A percentile compares a stretch with the other conserved stretches of the same genome.
phyloP scores from a whole-genome alignment of 2,113 vertebrate genomes.

The Cyanoramphus novaezelandiae region DNA sequence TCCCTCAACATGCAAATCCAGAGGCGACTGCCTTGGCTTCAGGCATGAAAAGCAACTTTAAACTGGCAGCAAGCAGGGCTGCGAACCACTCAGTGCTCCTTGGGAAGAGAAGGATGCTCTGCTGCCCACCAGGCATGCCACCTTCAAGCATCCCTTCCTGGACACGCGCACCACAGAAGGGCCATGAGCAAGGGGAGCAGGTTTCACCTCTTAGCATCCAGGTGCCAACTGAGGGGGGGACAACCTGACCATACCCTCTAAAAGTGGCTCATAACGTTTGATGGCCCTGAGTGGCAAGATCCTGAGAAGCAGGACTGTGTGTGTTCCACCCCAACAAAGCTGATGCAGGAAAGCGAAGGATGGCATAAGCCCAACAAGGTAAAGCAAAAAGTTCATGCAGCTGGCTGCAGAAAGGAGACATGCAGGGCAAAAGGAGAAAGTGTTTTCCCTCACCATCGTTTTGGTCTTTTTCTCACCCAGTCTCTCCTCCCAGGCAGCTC shows the following conservation, averaged over 20 bases:
- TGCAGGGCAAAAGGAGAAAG: not conserved
- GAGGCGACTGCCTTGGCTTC: not conserved
- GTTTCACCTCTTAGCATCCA: not conserved
- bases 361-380: accelerated
- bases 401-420: not conserved
- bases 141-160: not conserved
- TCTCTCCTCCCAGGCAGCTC: not conserved
- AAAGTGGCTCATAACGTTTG: not conserved
- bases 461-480: not conserved
- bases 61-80: not conserved
- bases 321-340: not conserved
- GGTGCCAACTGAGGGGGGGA: accelerated
- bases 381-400: not conserved
- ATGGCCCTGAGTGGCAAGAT: not conserved
- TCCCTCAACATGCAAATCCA: not conserved
- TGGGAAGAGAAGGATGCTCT: not conserved
- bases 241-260: not conserved
- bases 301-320: not conserved
- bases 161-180: accelerated
- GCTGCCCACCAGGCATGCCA: not conserved
- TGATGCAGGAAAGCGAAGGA: accelerated
- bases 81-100: accelerated
- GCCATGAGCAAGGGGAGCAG: accelerated
- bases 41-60: not conserved
- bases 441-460: accelerated